Percentiles rank a stretch among this genome's conserved stretches.
These are phyloP conservation scores for Carcharodon carcharias DNA, from an alignment of 2,797 vertebrate genomes.

Conservation along the genomic window DNA sequence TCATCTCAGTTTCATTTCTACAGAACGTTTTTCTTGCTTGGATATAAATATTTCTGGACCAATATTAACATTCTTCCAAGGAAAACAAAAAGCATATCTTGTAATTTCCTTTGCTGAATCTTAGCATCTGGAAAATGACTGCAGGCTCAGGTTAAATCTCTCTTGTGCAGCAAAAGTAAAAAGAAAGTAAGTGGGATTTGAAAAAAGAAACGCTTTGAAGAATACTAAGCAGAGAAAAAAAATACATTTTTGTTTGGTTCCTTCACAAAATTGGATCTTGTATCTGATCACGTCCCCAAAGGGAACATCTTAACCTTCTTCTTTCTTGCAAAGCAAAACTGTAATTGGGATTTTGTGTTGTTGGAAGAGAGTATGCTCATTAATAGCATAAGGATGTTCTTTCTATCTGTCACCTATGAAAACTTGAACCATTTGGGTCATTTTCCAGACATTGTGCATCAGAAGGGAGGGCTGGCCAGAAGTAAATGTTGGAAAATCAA, in stretches of 20 bases:
- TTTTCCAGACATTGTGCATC: not conserved
- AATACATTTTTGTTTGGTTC: not conserved
- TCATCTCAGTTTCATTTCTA: not conserved
- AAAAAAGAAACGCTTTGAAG: not conserved
- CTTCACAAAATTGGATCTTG: not conserved
- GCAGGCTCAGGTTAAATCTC: not conserved
- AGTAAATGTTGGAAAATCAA: not conserved
- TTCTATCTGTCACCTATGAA: not conserved
- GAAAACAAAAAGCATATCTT: not conserved
- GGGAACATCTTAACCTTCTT: not conserved
- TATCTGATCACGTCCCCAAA: not conserved
- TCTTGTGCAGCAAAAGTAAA: not conserved
- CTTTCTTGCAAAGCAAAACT: not conserved
- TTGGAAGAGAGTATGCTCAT: not conserved
- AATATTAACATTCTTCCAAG: not conserved
- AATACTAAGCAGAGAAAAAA: not conserved
- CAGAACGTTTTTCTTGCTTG: not conserved
- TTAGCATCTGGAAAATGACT: slow-evolving; percentile 4
- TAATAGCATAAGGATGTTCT: not conserved
- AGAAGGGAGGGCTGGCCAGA: not conserved
- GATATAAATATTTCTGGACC: not conserved
- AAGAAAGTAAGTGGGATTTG: not conserved
- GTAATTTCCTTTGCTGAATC: not conserved
- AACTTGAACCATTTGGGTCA: not conserved
- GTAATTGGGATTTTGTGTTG: not conserved